Evolutionary conservation across 2,113 vertebrate genomes (phyloP).

Genomic region (Eurypyga helias): DNA sequence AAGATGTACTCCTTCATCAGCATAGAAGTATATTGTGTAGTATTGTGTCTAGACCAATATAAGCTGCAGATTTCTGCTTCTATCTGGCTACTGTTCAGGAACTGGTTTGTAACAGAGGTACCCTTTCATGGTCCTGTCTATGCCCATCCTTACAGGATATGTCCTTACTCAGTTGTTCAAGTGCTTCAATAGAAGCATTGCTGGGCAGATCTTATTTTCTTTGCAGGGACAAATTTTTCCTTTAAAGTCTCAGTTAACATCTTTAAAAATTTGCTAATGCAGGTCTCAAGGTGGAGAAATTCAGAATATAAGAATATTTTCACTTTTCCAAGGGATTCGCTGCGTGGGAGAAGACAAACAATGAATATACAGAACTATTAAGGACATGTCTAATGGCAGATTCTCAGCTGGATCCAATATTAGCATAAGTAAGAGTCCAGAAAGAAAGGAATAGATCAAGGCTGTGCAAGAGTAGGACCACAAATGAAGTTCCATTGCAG

Average conservation of each 20-base stretch:
- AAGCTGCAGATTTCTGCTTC: neutral
- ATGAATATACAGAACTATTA: neutral
- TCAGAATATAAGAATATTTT: neutral
- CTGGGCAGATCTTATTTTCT: neutral
- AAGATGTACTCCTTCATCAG: neutral
- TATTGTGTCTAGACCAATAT: neutral
- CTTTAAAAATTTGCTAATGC: neutral
- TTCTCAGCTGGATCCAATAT: neutral
- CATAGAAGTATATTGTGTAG: neutral
- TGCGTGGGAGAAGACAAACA: neutral
- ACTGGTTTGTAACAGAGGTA: neutral
- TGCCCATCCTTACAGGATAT: neutral
- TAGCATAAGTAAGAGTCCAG: neutral
- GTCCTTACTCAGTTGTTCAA: neutral
- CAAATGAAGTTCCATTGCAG: neutral
- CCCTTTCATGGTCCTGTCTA: neutral
- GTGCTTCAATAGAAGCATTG: neutral
- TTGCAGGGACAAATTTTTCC: neutral
- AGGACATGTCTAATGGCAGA: neutral
- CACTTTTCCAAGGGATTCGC: neutral
- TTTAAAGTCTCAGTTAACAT: neutral
- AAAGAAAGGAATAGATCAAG: neutral
- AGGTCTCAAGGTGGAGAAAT: accelerated
- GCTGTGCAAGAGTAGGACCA: neutral
- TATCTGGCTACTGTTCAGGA: neutral